phyloP scores from a whole-genome alignment of 2,113 vertebrate species.

The Syrrhaptes paradoxus region DNA sequence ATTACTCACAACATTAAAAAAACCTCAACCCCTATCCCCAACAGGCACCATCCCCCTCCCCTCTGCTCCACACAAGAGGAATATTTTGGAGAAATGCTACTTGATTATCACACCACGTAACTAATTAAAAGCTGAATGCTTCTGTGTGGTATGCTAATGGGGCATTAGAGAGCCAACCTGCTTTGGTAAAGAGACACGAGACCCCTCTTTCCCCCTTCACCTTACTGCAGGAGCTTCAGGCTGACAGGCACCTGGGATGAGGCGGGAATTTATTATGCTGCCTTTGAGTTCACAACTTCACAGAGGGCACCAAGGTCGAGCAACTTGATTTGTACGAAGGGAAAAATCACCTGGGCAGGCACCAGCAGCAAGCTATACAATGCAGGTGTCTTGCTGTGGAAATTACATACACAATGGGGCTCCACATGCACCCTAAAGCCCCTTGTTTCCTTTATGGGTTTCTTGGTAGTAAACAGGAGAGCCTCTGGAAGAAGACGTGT shows the following conservation, averaged over 20 bases:
- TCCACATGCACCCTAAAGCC: not conserved
- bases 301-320: conserved; percentile 67
- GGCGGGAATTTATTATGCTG: conserved; percentile 72
- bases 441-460: not conserved
- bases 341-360: conserved; percentile 43
- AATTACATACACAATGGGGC: not conserved
- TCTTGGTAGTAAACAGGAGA: not conserved
- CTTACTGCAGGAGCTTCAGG: conserved; percentile 52
- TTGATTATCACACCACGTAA: conserved; percentile 82
- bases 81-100: conserved; percentile 72
- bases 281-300: conserved; percentile 53
- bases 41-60: conserved; percentile 25
- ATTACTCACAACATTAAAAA: conserved; percentile 65
- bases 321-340: conserved; percentile 23
- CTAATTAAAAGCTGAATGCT: conserved; percentile 78
- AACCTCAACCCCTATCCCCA: conserved; percentile 50
- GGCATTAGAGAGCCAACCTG: conserved; percentile 68
- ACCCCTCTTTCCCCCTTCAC: conserved; percentile 59
- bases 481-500: not conserved
- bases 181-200: conserved; percentile 65
- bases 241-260: conserved; percentile 74
- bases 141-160: conserved; percentile 77
- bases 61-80: conserved; percentile 47
- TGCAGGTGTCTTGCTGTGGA: conserved; percentile 17
- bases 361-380: not conserved